phyloP scores from a whole-genome alignment of 1,140 invertebrate species.

The Drosophila asahinai region DNA sequence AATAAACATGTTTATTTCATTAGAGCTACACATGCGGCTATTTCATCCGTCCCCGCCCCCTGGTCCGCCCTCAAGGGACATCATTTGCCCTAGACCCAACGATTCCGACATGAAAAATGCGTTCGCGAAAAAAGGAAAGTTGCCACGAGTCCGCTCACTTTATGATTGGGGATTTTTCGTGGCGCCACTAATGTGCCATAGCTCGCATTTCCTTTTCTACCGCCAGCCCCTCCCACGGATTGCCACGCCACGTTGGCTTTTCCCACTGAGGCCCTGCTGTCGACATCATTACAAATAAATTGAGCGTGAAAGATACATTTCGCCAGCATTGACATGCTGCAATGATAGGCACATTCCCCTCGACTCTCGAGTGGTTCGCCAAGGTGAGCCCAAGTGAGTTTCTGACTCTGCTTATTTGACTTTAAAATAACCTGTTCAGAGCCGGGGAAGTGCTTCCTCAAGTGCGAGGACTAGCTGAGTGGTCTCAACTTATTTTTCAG shows the following conservation, averaged over 20 bases:
- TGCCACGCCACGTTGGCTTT: conserved; percentile 49
- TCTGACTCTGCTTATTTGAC: conserved; percentile 26
- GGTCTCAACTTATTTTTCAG: not conserved
- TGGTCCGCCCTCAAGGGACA: conserved; percentile 59
- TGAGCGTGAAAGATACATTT: conserved; percentile 83
- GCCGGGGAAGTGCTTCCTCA: not conserved
- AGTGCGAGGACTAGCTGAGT: not conserved
- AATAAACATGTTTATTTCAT: conserved; percentile 84
- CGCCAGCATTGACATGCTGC: conserved; percentile 54
- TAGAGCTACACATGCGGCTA: conserved; percentile 74
- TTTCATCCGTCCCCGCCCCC: conserved; percentile 29
- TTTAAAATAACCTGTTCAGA: conserved; percentile 44
- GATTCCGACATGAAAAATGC: conserved; percentile 81
- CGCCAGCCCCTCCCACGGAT: conserved; percentile 1
- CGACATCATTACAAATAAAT: conserved; percentile 82
- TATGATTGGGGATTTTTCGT: conserved; percentile 78
- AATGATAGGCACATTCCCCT: conserved; percentile 59
- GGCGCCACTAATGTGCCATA: conserved; percentile 74
- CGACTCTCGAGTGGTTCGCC: conserved; percentile 19
- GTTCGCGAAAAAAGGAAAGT: conserved; percentile 71
- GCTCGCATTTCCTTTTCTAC: conserved; percentile 23
- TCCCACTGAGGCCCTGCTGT: conserved; percentile 50
- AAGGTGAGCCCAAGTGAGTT: not conserved
- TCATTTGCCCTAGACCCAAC: conserved; percentile 70
- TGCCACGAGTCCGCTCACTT: conserved; percentile 55